Conservation (phyloP, 2,113 vertebrate genomes). For the Myotis brandtii region DNA sequence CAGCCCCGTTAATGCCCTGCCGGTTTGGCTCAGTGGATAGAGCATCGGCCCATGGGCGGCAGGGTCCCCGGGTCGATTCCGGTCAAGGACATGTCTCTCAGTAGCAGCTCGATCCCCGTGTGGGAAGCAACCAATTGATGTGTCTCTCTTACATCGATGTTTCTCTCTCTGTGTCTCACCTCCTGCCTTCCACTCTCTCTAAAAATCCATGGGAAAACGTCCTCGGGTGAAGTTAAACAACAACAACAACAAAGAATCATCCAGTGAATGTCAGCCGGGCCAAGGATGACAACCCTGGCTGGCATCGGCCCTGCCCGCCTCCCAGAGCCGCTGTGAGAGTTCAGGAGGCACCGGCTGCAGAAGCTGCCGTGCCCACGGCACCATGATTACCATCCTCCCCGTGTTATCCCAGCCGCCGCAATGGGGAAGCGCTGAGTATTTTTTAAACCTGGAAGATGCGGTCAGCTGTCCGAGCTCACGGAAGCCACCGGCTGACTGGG, state of each 20-base stretch:
- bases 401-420: rapidly evolving
- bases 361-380: rapidly evolving
- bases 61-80: too few relatives aligned
- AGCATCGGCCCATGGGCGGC: too few relatives aligned
- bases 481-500: background rate
- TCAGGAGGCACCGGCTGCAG: rapidly evolving
- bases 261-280: too few relatives aligned
- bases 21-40: background rate
- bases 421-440: background rate
- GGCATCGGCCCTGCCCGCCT: rapidly evolving
- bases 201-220: too few relatives aligned
- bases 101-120: too few relatives aligned
- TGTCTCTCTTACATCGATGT: too few relatives aligned
- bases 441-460: background rate
- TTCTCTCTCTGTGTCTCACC: too few relatives aligned
- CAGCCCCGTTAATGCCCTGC: background rate
- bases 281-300: rapidly evolving
- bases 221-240: too few relatives aligned
- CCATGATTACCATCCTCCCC: rapidly evolving
- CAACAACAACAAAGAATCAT: background rate
- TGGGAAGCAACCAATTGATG: too few relatives aligned
- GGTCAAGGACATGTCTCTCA: too few relatives aligned
- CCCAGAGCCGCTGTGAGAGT: background rate
- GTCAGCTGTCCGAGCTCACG: background rate
- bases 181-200: too few relatives aligned